These are phyloP conservation scores for Amphiura filiformis DNA, from an alignment of 35 echinoderm and acorn worm species.

Conservation along the genomic window DNA sequence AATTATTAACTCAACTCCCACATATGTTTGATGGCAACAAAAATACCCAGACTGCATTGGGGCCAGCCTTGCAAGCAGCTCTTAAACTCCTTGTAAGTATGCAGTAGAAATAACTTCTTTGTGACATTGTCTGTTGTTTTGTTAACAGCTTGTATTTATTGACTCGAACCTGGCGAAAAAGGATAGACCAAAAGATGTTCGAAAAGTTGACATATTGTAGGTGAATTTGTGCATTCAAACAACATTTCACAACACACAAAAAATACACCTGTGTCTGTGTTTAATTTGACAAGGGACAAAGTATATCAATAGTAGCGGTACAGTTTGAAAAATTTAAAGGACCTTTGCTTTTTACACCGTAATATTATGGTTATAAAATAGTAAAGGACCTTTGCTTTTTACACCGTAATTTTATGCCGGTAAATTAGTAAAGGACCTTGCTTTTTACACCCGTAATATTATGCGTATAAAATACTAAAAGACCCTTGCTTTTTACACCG, in stretches of 20 bases:
- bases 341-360: too few relatives aligned
- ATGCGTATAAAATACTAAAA: too few relatives aligned
- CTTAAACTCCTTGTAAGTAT: slow-evolving; percentile 94
- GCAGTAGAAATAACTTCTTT: background rate
- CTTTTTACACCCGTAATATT: too few relatives aligned
- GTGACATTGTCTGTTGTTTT: background rate
- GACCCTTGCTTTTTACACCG: too few relatives aligned
- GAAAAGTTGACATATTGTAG: too few relatives aligned
- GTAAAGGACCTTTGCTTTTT: too few relatives aligned
- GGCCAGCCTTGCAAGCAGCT: slow-evolving; percentile 91
- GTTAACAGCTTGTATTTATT: background rate
- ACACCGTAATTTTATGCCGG: too few relatives aligned
- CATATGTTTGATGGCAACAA: slow-evolving; percentile 85
- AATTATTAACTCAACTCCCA: slow-evolving; percentile 84
- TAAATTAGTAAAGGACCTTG: too few relatives aligned
- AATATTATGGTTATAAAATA: too few relatives aligned
- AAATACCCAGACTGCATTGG: slow-evolving; percentile 81
- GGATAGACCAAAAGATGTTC: too few relatives aligned
- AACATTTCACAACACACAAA: background rate
- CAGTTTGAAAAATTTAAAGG: too few relatives aligned
- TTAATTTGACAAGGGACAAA: background rate
- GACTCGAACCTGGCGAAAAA: background rate
- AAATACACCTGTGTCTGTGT: background rate
- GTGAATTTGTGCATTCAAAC: background rate
- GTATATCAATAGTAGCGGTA: too few relatives aligned